Conservation (phyloP, 2,797 vertebrate genomes). For the Poeciliopsis turneri region DNA sequence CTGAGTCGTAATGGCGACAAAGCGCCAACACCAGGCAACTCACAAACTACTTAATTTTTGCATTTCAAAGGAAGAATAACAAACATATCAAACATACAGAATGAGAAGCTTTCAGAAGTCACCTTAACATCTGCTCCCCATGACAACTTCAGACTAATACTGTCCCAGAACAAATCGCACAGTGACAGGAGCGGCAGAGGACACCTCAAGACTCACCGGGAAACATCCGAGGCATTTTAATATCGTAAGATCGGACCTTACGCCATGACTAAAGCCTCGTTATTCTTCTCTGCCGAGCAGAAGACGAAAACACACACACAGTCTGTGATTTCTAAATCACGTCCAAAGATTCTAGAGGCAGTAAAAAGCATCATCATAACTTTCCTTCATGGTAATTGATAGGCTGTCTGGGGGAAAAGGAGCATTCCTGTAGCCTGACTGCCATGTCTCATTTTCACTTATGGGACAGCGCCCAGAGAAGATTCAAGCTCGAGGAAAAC, state of each 20-base stretch:
- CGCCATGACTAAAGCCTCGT: not conserved
- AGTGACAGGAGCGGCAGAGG: not conserved
- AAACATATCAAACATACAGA: not conserved
- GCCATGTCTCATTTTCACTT: slow-evolving; percentile 65
- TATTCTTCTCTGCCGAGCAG: slow-evolving; percentile 26
- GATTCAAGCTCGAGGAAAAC: slow-evolving; percentile 34
- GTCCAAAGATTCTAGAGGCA: slow-evolving; percentile 50
- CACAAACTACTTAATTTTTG: not conserved
- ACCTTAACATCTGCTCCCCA: not conserved
- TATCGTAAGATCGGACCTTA: not conserved
- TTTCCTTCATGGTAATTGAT: slow-evolving; percentile 69
- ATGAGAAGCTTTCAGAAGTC: not conserved
- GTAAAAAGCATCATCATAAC: slow-evolving; percentile 62
- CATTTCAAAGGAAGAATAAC: not conserved
- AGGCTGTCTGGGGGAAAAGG: slow-evolving; percentile 60
- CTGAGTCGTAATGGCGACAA: no score
- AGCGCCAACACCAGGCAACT: not conserved
- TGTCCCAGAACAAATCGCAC: not conserved
- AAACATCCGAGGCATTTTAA: not conserved
- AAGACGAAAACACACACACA: slow-evolving; percentile 29
- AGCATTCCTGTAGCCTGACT: slow-evolving; percentile 69
- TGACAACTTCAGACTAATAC: not conserved
- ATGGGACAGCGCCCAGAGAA: slow-evolving; percentile 47
- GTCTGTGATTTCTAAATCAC: slow-evolving; percentile 53
- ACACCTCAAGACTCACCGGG: not conserved